phyloP scores from a whole-genome alignment of 1,140 invertebrate genomes.

The Drosophila triauraria region DNA sequence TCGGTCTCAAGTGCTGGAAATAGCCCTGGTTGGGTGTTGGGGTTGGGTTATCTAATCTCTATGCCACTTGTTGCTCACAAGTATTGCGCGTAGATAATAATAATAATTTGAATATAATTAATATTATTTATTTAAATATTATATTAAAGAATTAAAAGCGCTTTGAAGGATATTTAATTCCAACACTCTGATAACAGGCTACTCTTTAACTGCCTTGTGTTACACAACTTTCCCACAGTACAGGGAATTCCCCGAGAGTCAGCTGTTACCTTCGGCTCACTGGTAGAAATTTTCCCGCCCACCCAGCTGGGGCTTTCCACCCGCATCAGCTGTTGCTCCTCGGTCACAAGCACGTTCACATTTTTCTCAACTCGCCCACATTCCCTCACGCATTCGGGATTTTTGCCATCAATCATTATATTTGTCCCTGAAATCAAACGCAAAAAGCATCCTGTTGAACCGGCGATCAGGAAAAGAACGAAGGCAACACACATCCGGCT shows the following conservation, averaged over 20 bases:
- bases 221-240: constrained; percentile 15
- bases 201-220: not conserved
- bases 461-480: constrained; percentile 61
- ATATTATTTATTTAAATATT: too few species aligned
- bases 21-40: constrained; percentile 11
- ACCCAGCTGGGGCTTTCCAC: constrained; percentile 10
- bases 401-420: constrained; percentile 82
- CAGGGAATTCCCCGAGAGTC: constrained; percentile 17
- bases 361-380: constrained; percentile 6
- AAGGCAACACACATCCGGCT: constrained; percentile 48
- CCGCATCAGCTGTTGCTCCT: constrained; percentile 38
- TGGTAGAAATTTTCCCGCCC: constrained; percentile 13
- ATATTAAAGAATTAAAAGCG: too few species aligned
- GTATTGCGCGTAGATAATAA: not conserved
- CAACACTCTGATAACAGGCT: too few species aligned
- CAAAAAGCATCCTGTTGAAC: constrained; percentile 79
- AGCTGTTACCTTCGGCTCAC: constrained; percentile 9
- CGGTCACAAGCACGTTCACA: constrained; percentile 2
- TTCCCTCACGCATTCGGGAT: constrained; percentile 46
- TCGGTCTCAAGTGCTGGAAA: constrained; percentile 4
- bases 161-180: too few species aligned
- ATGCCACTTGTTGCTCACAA: constrained; percentile 4
- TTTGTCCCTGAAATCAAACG: constrained; percentile 85
- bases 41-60: constrained; percentile 16
- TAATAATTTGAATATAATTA: not conserved